Base-by-base conservation (phyloP, 2,113 vertebrate genomes). In the Microcebus lehilahytsara region DNA sequence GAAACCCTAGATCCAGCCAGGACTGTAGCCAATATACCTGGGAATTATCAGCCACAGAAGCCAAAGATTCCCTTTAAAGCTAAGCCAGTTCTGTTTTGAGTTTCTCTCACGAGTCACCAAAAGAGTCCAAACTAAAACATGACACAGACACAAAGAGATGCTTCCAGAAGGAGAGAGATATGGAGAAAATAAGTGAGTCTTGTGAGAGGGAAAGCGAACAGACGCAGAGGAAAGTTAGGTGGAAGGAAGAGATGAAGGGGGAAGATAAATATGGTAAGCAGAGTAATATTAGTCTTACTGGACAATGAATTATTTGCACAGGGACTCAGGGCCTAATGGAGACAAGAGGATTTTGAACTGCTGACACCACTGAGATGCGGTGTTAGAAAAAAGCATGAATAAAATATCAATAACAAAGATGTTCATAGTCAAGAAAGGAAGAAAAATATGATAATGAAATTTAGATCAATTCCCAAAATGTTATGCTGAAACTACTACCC, bases 381-480 rank as follows among this genome's bases (percentile, higher is more conserved):
- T 37, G 30, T 53, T 91, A 30, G 25, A 71, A 90, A 96, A 96
- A 85, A 12, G 7, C 17, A 66, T 51, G 46, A 74, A 58, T 46
- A 87, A 88, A 90, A 34, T 1, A n/a, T 66, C 46, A 89, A 3
- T 83, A 40, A 64, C 30, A 75, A 94, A 34, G 0, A 71, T 16
- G 34, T 62, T 58, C 22, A 67, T 3, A 56, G 32, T 84, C 8
- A 88, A 62, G 40, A 91, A 77, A 87, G 0, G 27, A 37, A 19
- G 27, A 85, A 60, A 60, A 58, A 30, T 16, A 58, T 13, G 27
- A 60, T 37, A 51, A 91, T 64, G 20, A 84, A 92, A 87, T 75
- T 80, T 64, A 79, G 37, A 95, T 62, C 30, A 81, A 64, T 25
- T 67, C 5, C 11, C 46, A 27, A 74, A 78, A 74, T 83, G 79